These are phyloP conservation scores for Venustoraphidia nigricollis DNA, from an alignment of 2,888 invertebrate genomes.

Conservation along the genomic window DNA sequence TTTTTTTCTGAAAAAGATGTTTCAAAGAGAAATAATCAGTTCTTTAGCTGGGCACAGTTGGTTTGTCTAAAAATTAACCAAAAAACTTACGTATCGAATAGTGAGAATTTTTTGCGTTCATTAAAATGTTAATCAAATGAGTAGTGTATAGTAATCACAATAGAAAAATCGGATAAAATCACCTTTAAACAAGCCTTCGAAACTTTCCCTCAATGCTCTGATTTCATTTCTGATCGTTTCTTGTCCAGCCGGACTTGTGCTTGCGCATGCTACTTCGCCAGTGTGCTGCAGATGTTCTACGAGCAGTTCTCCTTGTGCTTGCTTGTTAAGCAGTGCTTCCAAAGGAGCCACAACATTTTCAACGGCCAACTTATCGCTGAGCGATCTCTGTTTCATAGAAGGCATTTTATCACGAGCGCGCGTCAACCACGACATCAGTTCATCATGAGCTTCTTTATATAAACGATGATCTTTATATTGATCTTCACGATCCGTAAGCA, in stretches of 20 bases:
- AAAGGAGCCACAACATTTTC: constrained; percentile 80
- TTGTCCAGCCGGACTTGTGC: constrained; percentile 68
- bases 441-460: constrained; percentile 85
- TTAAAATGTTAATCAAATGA: not conserved
- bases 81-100: too few species aligned
- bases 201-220: constrained; percentile 68
- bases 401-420: constrained; percentile 82
- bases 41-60: too few species aligned
- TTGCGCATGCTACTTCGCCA: constrained; percentile 72
- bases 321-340: constrained; percentile 71
- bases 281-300: constrained; percentile 78
- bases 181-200: constrained; percentile 64
- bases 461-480: constrained; percentile 76
- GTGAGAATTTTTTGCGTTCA: too few species aligned
- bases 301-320: constrained; percentile 77
- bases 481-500: constrained; percentile 64
- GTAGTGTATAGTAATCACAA: not conserved
- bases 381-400: constrained; percentile 64
- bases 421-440: constrained; percentile 75
- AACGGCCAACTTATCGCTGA: constrained; percentile 76
- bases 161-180: constrained; percentile 10
- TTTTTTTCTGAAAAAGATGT: too few species aligned
- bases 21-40: too few species aligned
- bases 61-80: too few species aligned
- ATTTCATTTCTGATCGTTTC: constrained; percentile 71